Conservation (phyloP, 2,888 invertebrate genomes). For the Sminthurides aquaticus region DNA sequence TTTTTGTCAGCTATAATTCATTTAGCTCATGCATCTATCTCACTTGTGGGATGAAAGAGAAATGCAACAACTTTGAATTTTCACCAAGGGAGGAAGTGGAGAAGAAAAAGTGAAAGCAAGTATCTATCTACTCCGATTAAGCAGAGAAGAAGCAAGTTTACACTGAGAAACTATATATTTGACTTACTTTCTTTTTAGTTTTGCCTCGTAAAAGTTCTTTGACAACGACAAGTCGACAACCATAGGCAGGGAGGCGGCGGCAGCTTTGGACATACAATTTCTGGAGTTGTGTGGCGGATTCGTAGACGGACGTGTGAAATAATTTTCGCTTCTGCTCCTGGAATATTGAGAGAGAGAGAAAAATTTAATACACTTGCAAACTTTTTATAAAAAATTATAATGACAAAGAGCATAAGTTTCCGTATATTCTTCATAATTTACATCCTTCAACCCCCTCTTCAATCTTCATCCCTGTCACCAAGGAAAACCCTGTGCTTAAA, state of each 20-base stretch:
- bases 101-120: no score
- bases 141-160: no score
- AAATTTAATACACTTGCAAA: not conserved
- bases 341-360: conserved; percentile 24
- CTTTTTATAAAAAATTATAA: conserved; percentile 1
- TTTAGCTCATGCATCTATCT: not conserved
- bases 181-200: conserved; percentile 55
- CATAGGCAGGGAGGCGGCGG: conserved; percentile 55
- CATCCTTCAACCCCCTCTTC: not conserved
- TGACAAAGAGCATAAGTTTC: not conserved
- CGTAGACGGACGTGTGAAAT: conserved; percentile 58
- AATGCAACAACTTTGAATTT: no score
- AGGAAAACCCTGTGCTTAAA: no score
- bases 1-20: not conserved
- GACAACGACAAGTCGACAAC: conserved; percentile 57
- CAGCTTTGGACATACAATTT: conserved; percentile 58
- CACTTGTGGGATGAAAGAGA: no score
- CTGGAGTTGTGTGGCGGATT: conserved; percentile 57
- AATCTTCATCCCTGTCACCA: no score
- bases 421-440: not conserved
- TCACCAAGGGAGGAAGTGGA: no score
- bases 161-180: not conserved
- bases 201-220: conserved; percentile 56
- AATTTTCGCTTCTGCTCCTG: conserved; percentile 59
- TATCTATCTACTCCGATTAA: no score